Base-by-base conservation (phyloP, 2,113 vertebrate species). In the Oostethus manadensis region DNA sequence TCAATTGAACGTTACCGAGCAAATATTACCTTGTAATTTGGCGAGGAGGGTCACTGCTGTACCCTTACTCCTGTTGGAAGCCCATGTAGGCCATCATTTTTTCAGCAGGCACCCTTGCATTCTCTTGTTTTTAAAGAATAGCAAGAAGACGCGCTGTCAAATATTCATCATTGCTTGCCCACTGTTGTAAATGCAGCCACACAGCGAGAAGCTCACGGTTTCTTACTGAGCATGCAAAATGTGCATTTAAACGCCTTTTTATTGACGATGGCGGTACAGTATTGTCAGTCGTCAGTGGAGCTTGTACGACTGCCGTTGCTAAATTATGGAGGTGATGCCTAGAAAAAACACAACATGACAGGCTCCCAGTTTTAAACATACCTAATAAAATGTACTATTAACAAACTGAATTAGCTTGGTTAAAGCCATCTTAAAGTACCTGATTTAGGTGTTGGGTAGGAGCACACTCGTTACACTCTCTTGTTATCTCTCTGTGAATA, bases 281-380 rank as follows among this genome's bases (percentile, higher is more conserved):
- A 11, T 58, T 40, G n/a, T 14, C 33, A 62, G 49, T 23, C 43
- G n/a, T 54, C 18, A 21, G 16, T 38, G 45, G 33, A 44, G 6
- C n/a, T 21, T 58, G n/a, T 44, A 11, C 40, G 53, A 20, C 45
- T 35, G 7, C n/a, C 33, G 26, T 50, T 49, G 16, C 10, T 54
- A 29, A 54, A 48, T 22, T 70, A 26, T 54, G 20, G 21, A 63
- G 29, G 48, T 16, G 21, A 33, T 54, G 48, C 45, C 17, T 43
- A 60, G 10, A 17, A 51, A 58, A 57, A 17, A 56, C 44, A 57
- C 17, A 15, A 20, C 45, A 51, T 16, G 21, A 50, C 14, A 22
- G 22, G 49, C 14, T 74, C 56, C 66, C n/a, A 38, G 62, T 35
- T 55, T 54, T 46, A 21, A 43, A 64, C 63, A 45, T 53, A 50